Base-by-base conservation (phyloP, 2,797 vertebrate genomes). In the Urophycis tenuis region DNA sequence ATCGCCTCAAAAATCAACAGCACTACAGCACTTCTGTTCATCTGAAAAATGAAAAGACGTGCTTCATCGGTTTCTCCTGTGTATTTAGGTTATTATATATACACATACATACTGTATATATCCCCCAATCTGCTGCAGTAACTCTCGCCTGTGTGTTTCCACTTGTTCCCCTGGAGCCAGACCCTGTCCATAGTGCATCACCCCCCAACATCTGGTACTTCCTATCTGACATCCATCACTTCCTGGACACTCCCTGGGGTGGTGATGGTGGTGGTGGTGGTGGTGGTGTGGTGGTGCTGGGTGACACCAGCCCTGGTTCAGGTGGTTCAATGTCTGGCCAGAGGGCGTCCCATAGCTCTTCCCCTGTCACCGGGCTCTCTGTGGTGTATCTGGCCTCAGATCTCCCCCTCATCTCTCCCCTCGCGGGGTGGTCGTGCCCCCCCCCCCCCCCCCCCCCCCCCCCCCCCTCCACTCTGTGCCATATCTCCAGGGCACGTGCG, bases 321-420 rank as follows among this genome's bases (percentile, higher is more conserved):
- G 53, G 22, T n/a, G 49, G n/a, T 60, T 60, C 53, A n/a, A 60
- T 60, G 53, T 60, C 53, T 60, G 53, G 53, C 53, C 53, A 60
- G 53, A 25, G 53, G n/a, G n/a, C 22, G n/a, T 60, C 53, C 53
- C n/a, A 25, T 60, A 60, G n/a, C n/a, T 60, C 53, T 60, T 10
- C 53, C 49, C 30, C 64, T 78, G n/a, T 45, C 73, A 17, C 73
- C 15, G 36, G 17, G 1, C 15, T 17, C 49, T 67, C 71, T 73
- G 4, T 25, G 25, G n/a, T 36, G 76, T 35, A 25, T 15, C 77
- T 75, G 25, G 74, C 79, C 71, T 83, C 69, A 73, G 73, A 78
- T 80, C 77, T 74, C 75, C 34, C 81, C 79, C 82, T 77, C 73
- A 35, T 78, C 71, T 77, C 25, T 79, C 75, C 71, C 74, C 31